Percentiles rank a stretch among this genome's conserved stretches.
These are phyloP conservation scores for Candoia aspera DNA, from an alignment of 2,113 vertebrate genomes.

Conservation along the genomic window DNA sequence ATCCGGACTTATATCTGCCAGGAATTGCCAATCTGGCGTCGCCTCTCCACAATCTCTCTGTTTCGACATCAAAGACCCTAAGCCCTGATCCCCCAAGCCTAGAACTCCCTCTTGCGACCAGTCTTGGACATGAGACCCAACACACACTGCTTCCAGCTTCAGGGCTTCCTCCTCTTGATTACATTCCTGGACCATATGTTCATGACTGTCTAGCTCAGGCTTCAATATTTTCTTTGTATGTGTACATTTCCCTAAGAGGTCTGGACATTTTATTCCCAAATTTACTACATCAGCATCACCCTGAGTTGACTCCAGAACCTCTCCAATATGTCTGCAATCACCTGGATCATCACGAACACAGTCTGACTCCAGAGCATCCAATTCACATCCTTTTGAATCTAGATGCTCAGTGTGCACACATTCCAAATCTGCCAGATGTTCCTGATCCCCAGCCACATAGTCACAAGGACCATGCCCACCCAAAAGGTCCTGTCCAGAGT, in stretches of 20 bases:
- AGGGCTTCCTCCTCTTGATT: not conserved
- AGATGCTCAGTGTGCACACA: not conserved
- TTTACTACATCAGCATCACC: not conserved
- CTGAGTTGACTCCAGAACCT: not conserved
- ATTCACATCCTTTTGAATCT: not conserved
- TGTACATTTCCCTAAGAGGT: not conserved
- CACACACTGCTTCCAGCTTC: not conserved
- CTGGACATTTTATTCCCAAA: not conserved
- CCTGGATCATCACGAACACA: not conserved
- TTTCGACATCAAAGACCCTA: not conserved
- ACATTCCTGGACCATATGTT: not conserved
- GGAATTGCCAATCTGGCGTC: not conserved
- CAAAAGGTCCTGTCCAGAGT: not conserved
- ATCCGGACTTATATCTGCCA: constrained; percentile 38
- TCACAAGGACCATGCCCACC: not conserved
- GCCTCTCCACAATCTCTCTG: not conserved
- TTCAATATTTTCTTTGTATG: not conserved
- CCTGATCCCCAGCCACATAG: not conserved
- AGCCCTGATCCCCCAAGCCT: not conserved
- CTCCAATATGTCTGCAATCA: not conserved
- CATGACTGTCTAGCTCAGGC: not conserved
- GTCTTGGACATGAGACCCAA: not conserved
- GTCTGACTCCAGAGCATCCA: not conserved
- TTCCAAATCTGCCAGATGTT: not conserved
- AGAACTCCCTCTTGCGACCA: not conserved